These are phyloP conservation scores for Drosophila pegasa DNA, from an alignment of 2,888 invertebrate species.

Conservation along the genomic window DNA sequence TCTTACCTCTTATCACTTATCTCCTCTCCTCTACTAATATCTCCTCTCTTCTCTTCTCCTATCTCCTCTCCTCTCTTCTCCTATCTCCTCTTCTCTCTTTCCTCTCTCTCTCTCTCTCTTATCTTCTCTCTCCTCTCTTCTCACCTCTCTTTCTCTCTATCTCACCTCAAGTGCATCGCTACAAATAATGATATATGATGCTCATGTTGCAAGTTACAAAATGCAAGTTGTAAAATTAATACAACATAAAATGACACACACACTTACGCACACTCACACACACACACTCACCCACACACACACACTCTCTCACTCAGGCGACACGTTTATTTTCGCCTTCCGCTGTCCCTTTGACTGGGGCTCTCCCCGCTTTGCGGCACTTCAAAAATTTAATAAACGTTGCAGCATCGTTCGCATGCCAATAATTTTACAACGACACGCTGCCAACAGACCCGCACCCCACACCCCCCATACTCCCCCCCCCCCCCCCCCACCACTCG, in stretches of 20 bases:
- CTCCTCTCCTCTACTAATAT: too few relatives aligned
- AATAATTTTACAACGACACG: slow-evolving; percentile 65
- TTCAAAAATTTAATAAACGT: slow-evolving; percentile 80
- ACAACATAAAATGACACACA: slow-evolving; percentile 61
- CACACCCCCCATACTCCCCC: slow-evolving; percentile 2
- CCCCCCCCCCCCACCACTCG: background rate
- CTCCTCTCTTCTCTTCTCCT: too few relatives aligned
- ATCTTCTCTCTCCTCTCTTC: too few relatives aligned
- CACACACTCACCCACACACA: background rate
- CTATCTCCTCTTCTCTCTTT: too few relatives aligned
- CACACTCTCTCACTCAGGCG: too few relatives aligned
- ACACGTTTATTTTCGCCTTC: slow-evolving; percentile 8
- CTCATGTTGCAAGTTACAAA: slow-evolving; percentile 43
- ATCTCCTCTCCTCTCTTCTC: too few relatives aligned
- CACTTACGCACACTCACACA: slow-evolving; percentile 17
- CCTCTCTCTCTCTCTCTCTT: background rate
- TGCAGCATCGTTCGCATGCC: slow-evolving; percentile 79
- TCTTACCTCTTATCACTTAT: too few relatives aligned
- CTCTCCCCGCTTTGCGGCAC: slow-evolving; percentile 58
- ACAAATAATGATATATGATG: slow-evolving; percentile 28
- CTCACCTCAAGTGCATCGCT: slow-evolving; percentile 2
- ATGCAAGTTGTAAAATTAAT: slow-evolving; percentile 76
- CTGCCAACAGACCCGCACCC: slow-evolving; percentile 1
- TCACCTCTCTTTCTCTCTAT: too few relatives aligned
- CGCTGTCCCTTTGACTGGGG: slow-evolving; percentile 16